Evolutionary conservation across 1,140 invertebrate genomes (phyloP).

Genomic region (Hylaeus anthracinus): DNA sequence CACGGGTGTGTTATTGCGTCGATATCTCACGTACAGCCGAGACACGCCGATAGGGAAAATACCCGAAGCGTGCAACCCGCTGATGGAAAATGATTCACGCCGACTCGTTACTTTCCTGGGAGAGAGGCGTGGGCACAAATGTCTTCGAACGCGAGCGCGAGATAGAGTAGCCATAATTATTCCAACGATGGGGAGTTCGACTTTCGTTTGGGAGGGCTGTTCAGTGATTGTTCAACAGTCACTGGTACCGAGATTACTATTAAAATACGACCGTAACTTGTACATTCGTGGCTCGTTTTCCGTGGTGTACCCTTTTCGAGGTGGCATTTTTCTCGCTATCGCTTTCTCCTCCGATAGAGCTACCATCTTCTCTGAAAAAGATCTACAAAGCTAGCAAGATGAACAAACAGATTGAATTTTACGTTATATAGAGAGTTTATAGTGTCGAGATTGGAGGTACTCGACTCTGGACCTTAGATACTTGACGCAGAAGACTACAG

Average conservation of each 20-base stretch:
- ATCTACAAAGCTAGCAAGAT: too few relatives aligned
- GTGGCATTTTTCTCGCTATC: too few relatives aligned
- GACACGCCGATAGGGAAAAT: constrained; percentile 30
- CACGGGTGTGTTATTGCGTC: constrained; percentile 17
- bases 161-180: background rate
- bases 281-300: background rate
- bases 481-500: too few relatives aligned
- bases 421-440: too few relatives aligned
- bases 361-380: too few relatives aligned
- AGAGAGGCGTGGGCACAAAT: constrained; percentile 3
- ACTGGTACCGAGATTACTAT: background rate
- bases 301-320: too few relatives aligned
- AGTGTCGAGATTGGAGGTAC: too few relatives aligned
- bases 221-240: too few relatives aligned
- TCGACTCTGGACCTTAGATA: too few relatives aligned
- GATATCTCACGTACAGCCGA: constrained; percentile 16
- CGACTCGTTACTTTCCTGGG: background rate
- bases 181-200: background rate
- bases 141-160: background rate
- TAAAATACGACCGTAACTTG: background rate
- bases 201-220: background rate
- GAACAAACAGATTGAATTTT: too few relatives aligned
- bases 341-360: too few relatives aligned
- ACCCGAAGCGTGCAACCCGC: background rate
- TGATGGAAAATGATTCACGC: constrained; percentile 7